Percentiles rank a stretch among this genome's conserved stretches.
Conservation (phyloP, 64 coral and sea anemone species). For the Anthopleura sola region DNA sequence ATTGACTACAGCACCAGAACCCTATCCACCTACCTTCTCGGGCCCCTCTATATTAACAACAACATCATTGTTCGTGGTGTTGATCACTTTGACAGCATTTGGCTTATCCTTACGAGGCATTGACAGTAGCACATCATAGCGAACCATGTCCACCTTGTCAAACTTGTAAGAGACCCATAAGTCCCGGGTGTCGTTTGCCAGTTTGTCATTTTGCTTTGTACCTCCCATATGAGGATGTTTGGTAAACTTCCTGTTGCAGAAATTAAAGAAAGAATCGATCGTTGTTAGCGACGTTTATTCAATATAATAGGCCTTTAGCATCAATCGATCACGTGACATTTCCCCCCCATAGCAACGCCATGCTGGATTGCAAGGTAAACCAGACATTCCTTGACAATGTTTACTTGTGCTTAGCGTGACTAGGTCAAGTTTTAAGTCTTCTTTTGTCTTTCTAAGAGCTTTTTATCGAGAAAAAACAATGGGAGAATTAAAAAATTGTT, state of each 20-base stretch:
- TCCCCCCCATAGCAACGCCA: too few species aligned
- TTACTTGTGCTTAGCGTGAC: too few species aligned
- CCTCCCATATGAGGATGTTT: conserved; percentile 74
- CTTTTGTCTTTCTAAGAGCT: too few species aligned
- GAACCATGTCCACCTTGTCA: conserved; percentile 72
- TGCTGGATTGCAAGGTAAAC: too few species aligned
- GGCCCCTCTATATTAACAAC: conserved; percentile 56
- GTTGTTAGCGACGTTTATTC: too few species aligned
- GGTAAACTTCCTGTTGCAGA: conserved; percentile 38
- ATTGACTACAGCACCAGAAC: not conserved
- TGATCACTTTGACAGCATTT: conserved; percentile 55
- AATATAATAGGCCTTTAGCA: too few species aligned
- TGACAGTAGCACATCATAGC: conserved; percentile 73
- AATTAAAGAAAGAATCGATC: not conserved
- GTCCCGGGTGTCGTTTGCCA: conserved; percentile 48
- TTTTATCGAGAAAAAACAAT: too few species aligned
- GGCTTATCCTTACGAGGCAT: conserved; percentile 60
- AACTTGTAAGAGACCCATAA: conserved; percentile 69
- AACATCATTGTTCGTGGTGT: conserved; percentile 16
- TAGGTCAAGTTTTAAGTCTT: too few species aligned
- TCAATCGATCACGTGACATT: too few species aligned
- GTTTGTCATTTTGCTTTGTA: conserved; percentile 31
- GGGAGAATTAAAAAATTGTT: too few species aligned
- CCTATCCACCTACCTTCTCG: conserved; percentile 48
- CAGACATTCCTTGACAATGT: too few species aligned